These are phyloP conservation scores for Thymallus thymallus DNA, from an alignment of 2,113 vertebrate genomes.

Conservation along the genomic window DNA sequence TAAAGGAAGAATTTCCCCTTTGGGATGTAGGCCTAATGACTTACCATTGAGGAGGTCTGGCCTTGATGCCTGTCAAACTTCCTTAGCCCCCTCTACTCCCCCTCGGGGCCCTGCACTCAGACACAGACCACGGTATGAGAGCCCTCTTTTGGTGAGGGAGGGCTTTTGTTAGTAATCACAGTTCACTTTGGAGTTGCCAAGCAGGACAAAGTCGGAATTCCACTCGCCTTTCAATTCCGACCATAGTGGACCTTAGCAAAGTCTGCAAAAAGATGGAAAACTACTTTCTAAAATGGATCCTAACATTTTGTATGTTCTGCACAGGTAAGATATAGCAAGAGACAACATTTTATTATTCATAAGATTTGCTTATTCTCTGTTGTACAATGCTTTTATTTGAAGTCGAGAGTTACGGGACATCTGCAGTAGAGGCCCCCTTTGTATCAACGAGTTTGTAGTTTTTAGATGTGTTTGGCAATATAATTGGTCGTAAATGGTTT, in stretches of 20 bases:
- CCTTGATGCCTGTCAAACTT: constrained; percentile 40
- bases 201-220: constrained; percentile 68
- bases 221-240: constrained; percentile 45
- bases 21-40: too few relatives aligned
- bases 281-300: constrained; percentile 53
- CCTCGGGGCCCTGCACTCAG: constrained; percentile 46
- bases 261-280: constrained; percentile 62
- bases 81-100: constrained; percentile 57
- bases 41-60: too few relatives aligned
- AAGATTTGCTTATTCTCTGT: background rate
- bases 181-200: constrained; percentile 74
- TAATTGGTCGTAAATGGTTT: background rate
- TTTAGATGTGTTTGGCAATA: background rate
- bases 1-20: too few relatives aligned
- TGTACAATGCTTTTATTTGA: background rate
- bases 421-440: background rate
- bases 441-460: background rate
- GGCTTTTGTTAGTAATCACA: constrained; percentile 72
- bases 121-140: constrained; percentile 63
- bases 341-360: background rate
- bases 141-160: constrained; percentile 43
- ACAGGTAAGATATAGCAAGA: constrained; percentile 58
- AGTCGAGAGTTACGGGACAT: background rate
- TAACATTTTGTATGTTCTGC: constrained; percentile 60
- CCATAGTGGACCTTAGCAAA: constrained; percentile 38